phyloP scores from a whole-genome alignment of 2,888 invertebrate genomes.

The Syrphus vitripennis region DNA sequence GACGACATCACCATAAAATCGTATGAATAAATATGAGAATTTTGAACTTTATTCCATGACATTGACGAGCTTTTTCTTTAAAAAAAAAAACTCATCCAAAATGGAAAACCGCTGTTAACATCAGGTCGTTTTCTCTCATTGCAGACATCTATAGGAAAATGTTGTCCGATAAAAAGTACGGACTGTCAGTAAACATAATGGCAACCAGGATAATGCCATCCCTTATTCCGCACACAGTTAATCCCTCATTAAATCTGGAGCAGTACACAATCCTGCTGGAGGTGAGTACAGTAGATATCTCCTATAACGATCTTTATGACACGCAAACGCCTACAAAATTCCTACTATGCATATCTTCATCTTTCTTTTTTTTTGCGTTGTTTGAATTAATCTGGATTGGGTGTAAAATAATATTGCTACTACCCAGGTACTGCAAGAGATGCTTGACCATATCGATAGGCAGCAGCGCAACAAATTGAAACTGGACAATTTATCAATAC shows the following conservation, averaged over 20 bases:
- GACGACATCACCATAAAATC: not conserved
- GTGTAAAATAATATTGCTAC: constrained; percentile 33
- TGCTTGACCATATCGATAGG: constrained; percentile 94
- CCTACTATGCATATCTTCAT: constrained; percentile 5
- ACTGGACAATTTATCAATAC: constrained; percentile 88
- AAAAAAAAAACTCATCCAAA: not conserved
- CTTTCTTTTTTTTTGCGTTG: not conserved
- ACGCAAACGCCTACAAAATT: not conserved
- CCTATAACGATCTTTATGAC: not conserved
- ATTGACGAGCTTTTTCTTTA: constrained; percentile 11
- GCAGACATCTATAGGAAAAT: constrained; percentile 93
- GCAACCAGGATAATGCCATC: constrained; percentile 97
- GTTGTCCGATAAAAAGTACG: constrained; percentile 94
- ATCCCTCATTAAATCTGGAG: constrained; percentile 91
- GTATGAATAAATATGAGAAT: not conserved
- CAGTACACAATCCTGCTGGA: constrained; percentile 90
- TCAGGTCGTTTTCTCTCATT: constrained; percentile 26
- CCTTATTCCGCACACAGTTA: constrained; percentile 94
- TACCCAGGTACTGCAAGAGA: constrained; percentile 94
- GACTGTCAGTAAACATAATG: constrained; percentile 93
- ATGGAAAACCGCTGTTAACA: constrained; percentile 8
- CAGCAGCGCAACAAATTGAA: constrained; percentile 95
- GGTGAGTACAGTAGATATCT: constrained; percentile 75
- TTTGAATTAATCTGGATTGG: not conserved
- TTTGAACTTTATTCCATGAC: not conserved